These are phyloP conservation scores for Cheilosia soror DNA, from an alignment of 2,888 invertebrate genomes.

Conservation along the genomic window DNA sequence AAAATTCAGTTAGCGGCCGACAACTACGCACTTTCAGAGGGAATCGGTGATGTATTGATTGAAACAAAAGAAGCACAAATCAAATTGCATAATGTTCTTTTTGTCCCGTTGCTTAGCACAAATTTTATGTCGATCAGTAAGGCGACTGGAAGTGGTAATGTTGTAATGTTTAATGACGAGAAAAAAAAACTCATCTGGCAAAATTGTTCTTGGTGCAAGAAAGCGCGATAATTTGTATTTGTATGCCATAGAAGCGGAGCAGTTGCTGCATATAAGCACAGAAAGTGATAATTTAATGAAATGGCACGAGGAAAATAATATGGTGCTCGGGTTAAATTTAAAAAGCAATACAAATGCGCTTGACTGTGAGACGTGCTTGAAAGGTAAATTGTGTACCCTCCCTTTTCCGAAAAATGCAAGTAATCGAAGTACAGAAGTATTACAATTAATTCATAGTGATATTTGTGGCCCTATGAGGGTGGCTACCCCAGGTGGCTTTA, in stretches of 20 bases:
- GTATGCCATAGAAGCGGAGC: background rate
- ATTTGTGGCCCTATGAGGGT: constrained; percentile 17
- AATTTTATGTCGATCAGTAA: constrained; percentile 39
- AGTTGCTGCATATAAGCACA: background rate
- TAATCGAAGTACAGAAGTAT: constrained; percentile 1
- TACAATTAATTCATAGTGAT: constrained; percentile 17
- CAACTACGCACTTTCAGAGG: background rate
- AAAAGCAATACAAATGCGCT: background rate
- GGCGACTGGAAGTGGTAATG: constrained; percentile 14
- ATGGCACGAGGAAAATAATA: background rate
- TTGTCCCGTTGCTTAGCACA: constrained; percentile 25
- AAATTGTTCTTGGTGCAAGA: constrained; percentile 1
- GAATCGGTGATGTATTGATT: constrained; percentile 5
- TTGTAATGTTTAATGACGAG: constrained; percentile 17
- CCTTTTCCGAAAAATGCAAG: too few species aligned
- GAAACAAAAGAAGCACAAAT: constrained; percentile 12
- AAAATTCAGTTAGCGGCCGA: constrained; percentile 32
- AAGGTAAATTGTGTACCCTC: constrained; percentile 33
- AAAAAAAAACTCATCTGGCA: constrained; percentile 1
- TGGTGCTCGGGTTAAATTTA: background rate
- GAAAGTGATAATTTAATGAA: background rate
- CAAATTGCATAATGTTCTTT: constrained; percentile 24
- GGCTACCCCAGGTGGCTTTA: constrained; percentile 3
- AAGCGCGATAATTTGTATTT: constrained; percentile 7
- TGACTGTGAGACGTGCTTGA: constrained; percentile 25